phyloP scores from a whole-genome alignment of 2,113 vertebrate species.

The Coptodon rendalli region DNA sequence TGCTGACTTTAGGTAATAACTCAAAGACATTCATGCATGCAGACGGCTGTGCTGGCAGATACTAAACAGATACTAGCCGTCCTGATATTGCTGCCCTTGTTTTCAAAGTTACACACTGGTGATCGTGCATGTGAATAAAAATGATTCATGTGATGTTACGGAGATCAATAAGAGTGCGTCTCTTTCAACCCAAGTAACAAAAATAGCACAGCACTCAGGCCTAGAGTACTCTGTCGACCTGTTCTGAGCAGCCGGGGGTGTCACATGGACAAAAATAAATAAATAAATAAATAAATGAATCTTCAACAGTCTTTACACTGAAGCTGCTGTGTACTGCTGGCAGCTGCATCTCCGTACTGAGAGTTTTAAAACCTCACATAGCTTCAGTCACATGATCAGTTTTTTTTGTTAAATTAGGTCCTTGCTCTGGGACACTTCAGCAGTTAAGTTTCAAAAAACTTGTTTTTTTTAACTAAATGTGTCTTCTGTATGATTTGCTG shows the following conservation, averaged over 20 bases:
- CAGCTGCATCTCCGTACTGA: background rate
- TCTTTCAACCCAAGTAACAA: background rate
- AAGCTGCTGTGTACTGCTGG: background rate
- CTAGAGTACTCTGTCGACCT: background rate
- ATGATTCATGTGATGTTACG: background rate
- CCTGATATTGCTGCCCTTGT: background rate
- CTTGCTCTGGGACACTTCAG: background rate
- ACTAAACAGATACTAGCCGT: background rate
- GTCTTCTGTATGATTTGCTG: background rate
- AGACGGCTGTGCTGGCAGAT: background rate
- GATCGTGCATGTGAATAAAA: background rate
- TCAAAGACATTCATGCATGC: fast-evolving
- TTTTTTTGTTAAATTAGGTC: background rate
- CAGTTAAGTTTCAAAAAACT: background rate
- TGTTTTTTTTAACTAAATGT: background rate
- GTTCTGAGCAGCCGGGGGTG: background rate
- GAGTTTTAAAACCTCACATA: background rate
- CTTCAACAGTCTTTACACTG: background rate
- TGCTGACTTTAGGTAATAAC: background rate
- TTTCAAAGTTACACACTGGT: background rate
- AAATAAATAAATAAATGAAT: no score
- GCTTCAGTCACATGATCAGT: background rate
- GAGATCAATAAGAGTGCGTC: background rate
- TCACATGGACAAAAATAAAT: background rate
- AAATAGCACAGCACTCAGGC: background rate